A percentile compares a stretch with the other conserved stretches of the same genome.
phyloP scores from a whole-genome alignment of 2,797 vertebrate genomes.

The Somateria mollissima region DNA sequence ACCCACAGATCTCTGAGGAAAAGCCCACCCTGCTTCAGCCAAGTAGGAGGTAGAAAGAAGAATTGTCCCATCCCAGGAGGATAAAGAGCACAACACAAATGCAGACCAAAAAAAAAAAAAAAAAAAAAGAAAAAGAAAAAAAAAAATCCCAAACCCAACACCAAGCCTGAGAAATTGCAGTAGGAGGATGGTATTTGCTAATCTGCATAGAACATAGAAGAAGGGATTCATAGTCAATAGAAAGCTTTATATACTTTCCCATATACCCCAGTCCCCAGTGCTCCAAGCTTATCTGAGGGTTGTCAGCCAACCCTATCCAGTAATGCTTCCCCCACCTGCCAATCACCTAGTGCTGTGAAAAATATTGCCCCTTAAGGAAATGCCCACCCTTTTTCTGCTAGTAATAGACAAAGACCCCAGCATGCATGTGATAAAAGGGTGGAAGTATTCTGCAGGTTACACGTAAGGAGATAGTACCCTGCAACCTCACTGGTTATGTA shows the following conservation, averaged over 20 bases:
- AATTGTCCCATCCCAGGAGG: neutral
- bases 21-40: neutral
- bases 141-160: neutral
- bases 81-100: slow-evolving; percentile 36
- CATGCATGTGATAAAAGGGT: neutral
- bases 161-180: neutral
- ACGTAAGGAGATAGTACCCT: neutral
- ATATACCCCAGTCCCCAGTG: neutral
- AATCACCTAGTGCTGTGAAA: neutral
- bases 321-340: neutral
- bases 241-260: slow-evolving; percentile 51
- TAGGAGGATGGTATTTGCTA: neutral
- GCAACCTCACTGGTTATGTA: too few relatives aligned
- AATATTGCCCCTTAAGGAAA: neutral
- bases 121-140: neutral
- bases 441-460: neutral
- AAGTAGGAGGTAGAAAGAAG: neutral
- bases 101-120: slow-evolving; percentile 17
- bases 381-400: neutral
- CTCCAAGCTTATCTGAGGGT: neutral
- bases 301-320: neutral
- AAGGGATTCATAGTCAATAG: neutral
- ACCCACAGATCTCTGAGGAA: neutral
- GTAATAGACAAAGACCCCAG: neutral
- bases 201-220: neutral